A percentile compares a stretch with the other conserved stretches of the same genome.
Conservation (phyloP, 2,797 vertebrate genomes). For the Danio tinwini region DNA sequence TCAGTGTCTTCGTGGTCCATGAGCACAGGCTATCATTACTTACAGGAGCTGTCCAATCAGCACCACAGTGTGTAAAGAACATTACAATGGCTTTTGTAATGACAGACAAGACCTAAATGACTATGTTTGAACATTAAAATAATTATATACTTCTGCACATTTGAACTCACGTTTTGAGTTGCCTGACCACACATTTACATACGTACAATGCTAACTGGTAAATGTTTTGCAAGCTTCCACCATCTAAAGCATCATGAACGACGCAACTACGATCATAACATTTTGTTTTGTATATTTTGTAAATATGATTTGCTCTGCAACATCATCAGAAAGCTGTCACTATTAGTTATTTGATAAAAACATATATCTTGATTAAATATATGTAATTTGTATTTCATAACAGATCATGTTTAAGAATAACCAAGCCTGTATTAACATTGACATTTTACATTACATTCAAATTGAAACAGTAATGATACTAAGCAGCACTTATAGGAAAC, state of each 20-base stretch:
- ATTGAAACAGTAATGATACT: not conserved
- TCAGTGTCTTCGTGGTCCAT: not conserved
- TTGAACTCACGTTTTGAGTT: not conserved
- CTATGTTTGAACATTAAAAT: not conserved
- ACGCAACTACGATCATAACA: not conserved
- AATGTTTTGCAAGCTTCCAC: not conserved
- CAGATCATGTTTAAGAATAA: too few species aligned
- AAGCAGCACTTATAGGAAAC: not conserved
- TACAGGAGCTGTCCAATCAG: constrained; percentile 79
- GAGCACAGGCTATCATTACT: constrained; percentile 54
- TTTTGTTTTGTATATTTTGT: not conserved
- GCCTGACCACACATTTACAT: not conserved
- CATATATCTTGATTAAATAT: not conserved
- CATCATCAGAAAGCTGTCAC: not conserved
- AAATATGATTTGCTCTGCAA: not conserved
- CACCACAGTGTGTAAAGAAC: not conserved
- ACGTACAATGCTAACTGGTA: not conserved
- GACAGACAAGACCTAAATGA: not conserved
- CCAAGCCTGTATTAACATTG: not conserved
- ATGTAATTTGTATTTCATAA: too few species aligned
- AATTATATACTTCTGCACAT: not conserved
- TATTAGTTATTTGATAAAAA: not conserved
- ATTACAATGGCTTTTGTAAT: not conserved
- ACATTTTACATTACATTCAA: not conserved
- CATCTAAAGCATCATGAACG: not conserved